These are phyloP conservation scores for Melieria picta DNA, from an alignment of 2,888 invertebrate species.

Conservation along the genomic window DNA sequence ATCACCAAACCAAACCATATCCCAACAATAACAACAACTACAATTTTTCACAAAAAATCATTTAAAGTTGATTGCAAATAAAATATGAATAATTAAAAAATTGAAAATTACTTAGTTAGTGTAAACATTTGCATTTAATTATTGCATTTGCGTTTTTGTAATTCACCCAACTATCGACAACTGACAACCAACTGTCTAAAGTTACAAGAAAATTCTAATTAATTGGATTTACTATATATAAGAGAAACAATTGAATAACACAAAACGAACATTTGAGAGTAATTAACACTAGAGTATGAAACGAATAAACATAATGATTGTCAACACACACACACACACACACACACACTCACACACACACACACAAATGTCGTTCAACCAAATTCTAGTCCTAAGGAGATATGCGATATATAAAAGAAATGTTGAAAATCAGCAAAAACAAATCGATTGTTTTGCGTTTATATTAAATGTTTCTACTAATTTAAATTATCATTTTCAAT, in stretches of 20 bases:
- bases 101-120: constrained; percentile 28
- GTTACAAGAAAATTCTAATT: constrained; percentile 10
- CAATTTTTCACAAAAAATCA: neutral
- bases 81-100: neutral
- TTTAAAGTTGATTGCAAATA: constrained; percentile 9
- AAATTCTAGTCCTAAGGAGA: constrained; percentile 29
- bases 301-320: constrained; percentile 7
- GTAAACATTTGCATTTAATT: constrained; percentile 35
- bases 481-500: no score
- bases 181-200: neutral
- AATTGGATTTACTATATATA: constrained; percentile 13
- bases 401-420: no score
- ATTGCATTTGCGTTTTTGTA: constrained; percentile 31
- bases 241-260: neutral
- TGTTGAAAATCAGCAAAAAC: no score
- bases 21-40: constrained; percentile 5
- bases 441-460: no score
- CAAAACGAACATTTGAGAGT: no score
- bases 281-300: neutral
- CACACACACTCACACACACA: constrained; percentile 12
- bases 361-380: constrained; percentile 28
- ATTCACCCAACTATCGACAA: constrained; percentile 3
- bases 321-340: constrained; percentile 7
- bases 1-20: no score
- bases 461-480: no score